A percentile compares a stretch with the other conserved stretches of the same genome.
phyloP scores from a whole-genome alignment of 2,113 vertebrate species.

The Otus sunia region DNA sequence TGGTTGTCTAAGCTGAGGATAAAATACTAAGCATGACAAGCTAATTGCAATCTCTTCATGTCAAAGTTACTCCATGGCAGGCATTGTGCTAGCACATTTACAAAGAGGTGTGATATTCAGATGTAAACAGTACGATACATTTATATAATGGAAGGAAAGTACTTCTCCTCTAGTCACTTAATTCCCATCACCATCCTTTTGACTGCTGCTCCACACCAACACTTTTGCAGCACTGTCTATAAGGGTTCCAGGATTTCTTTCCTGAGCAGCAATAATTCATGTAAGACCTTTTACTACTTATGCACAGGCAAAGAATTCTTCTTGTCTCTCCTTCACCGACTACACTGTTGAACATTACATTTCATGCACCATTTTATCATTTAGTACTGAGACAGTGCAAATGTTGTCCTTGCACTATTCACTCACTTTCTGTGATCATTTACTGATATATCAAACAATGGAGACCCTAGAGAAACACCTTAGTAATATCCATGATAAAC shows the following conservation, averaged over 20 bases:
- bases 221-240: background rate
- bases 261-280: background rate
- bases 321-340: background rate
- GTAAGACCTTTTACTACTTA: background rate
- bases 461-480: background rate
- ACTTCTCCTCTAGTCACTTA: background rate
- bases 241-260: background rate
- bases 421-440: background rate
- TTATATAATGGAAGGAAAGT: background rate
- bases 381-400: background rate
- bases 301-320: background rate
- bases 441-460: background rate
- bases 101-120: background rate
- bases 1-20: background rate
- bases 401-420: background rate
- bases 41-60: background rate
- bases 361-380: background rate
- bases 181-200: background rate
- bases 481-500: background rate
- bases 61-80: background rate
- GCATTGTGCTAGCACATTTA: background rate
- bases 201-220: background rate
- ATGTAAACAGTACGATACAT: background rate
- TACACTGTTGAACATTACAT: rapidly evolving
- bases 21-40: background rate